phyloP scores from a whole-genome alignment of 2,113 vertebrate genomes.

The Ailurus styani region DNA sequence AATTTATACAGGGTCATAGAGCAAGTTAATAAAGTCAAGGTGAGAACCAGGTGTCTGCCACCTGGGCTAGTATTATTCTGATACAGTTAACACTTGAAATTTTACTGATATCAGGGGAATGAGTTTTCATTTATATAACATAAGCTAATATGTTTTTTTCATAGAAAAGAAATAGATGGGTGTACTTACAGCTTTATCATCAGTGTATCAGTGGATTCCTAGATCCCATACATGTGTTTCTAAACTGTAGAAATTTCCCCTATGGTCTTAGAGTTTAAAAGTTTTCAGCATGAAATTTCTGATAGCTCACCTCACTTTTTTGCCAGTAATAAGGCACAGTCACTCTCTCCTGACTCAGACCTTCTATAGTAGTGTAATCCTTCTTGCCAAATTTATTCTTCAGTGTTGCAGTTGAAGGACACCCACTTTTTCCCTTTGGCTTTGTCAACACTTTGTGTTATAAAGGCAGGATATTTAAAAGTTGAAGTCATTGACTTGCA shows the following conservation, averaged over 20 bases:
- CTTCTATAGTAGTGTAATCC: background rate
- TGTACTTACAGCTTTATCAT: background rate
- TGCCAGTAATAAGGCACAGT: background rate
- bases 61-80: background rate
- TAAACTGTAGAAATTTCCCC: background rate
- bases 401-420: background rate
- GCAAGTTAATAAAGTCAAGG: background rate
- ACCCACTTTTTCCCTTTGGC: background rate
- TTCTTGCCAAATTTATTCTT: background rate
- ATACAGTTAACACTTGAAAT: background rate
- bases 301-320: background rate
- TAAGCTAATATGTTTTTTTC: background rate
- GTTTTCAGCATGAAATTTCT: conserved; percentile 1
- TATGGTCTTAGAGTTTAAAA: background rate
- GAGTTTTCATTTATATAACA: background rate
- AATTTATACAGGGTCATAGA: background rate
- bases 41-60: background rate
- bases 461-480: conserved; percentile 33
- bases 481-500: conserved; percentile 28
- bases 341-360: background rate
- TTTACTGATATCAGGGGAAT: background rate
- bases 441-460: background rate
- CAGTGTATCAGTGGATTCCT: background rate
- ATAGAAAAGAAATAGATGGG: background rate
- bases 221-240: background rate